Base-by-base conservation (phyloP, 2,113 vertebrate genomes). In the Theristicus caerulescens region DNA sequence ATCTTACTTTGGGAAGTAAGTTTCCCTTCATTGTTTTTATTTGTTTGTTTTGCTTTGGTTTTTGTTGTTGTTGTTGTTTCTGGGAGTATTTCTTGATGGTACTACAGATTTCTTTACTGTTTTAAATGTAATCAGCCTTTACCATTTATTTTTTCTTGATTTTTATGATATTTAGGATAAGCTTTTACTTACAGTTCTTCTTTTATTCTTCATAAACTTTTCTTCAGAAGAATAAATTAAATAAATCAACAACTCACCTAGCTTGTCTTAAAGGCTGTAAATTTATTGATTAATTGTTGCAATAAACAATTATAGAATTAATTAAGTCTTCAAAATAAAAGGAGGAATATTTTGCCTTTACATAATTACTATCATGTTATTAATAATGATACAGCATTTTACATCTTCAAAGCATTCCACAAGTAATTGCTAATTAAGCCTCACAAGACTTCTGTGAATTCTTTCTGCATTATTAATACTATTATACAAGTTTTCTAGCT, bases 281-380 rank as follows among this genome's bases (percentile, higher is more conserved):
- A 92, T 78, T 42, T 62, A 58, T 82, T 86, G 27, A 84, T 87
- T 66, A 38, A 70, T 80, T 80, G 26, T 58, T 91, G 58, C 34
- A 82, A 79, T 82, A 91, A 89, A 67, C 17, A 64, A 54, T 38
- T 51, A 84, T 34, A 77, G 47, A 78, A 80, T 88, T 81, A 92
- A 80, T 94, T 79, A 93, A 34, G 51, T 32, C 26, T 88, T 76
- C n/a, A 79, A 76, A 94, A 93, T 58, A 66, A 88, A 90, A 78
- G 6, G 11, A 64, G 18, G 34, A 71, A 86, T 11, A 46, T 72
- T 79, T 86, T 89, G n/a, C 65, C 42, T 87, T 96, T 82, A 91
- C 78, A 89, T 78, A 77, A 80, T 95, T 82, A 44, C 24, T 58
- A 44, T 55, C 22, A 27, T 44, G 36, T 78, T 93, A 67, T 82